Base-by-base conservation (phyloP, 2,888 invertebrate species). In the Limenitis arthemis region DNA sequence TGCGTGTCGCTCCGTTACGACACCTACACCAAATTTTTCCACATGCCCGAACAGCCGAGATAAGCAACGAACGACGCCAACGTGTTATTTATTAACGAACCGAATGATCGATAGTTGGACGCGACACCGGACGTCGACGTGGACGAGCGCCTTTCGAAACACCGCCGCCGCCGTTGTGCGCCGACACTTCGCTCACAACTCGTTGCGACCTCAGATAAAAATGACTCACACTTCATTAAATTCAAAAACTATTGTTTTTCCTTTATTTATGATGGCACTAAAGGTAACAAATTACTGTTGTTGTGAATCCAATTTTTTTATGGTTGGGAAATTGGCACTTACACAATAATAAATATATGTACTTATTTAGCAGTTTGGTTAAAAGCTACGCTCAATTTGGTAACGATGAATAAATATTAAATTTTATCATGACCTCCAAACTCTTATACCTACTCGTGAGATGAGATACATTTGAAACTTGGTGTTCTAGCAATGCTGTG, bases 41-140 rank as follows among this genome's bases (percentile, higher is more conserved):
- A 84, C 86, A 84, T 85, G 86, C 79, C 79, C 82, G 83, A 76
- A 75, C 84, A 83, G 76, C 76, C 60, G 64, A 84, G 86, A 85
- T 85, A 84, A 85, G 83, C 82, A 71, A 75, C 76, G 73, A 74
- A 68, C 78, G 79, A 84, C 79, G 80, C 77, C 81, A 73, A 82
- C 84, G 82, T 85, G 83, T 84, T 84, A 84, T 86, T 85, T 85
- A 86, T 86, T 84, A 86, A 85, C 86, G 86, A 86, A 86, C 83
- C 83, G 85, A 86, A 85, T 86, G 86, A 86, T 86, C 84, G 86
- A 86, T 86, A 83, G 86, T 77, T 79, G 82, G 80, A 78, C 83
- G 83, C 83, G 83, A 81, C 82, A 77, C 82, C 84, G 84, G 83
- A 81, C 84, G 78, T 72, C 65, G 74, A 69, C 71, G 69, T 74